Conservation (phyloP, 2,888 invertebrate species). For the Automeris io region DNA sequence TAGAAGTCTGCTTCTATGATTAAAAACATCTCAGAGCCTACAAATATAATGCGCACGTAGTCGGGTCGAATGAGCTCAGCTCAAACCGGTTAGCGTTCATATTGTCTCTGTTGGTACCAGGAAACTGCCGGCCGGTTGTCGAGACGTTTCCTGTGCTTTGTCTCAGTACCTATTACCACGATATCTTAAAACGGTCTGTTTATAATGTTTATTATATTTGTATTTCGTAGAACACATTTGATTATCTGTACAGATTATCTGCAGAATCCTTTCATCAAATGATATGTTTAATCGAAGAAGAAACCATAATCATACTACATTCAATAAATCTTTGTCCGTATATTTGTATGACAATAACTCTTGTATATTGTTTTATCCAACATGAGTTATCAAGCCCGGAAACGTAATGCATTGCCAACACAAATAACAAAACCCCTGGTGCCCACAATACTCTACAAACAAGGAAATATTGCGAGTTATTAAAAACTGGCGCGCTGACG, state of each 20-base stretch:
- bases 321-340: too few relatives aligned
- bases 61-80: slow-evolving; percentile 54
- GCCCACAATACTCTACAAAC: slow-evolving; percentile 48
- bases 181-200: slow-evolving; percentile 29
- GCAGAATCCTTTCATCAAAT: not conserved
- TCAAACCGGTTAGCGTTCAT: slow-evolving; percentile 67
- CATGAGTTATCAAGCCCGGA: slow-evolving; percentile 5
- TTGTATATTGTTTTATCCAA: not conserved
- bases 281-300: not conserved
- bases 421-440: slow-evolving; percentile 33
- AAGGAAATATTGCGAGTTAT: slow-evolving; percentile 71
- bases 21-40: slow-evolving; percentile 31
- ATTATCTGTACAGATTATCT: not conserved
- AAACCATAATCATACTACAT: too few relatives aligned
- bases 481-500: slow-evolving; percentile 73
- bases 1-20: slow-evolving; percentile 8
- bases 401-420: slow-evolving; percentile 11
- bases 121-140: slow-evolving; percentile 60
- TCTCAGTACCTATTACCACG: slow-evolving; percentile 46
- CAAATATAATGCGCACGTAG: slow-evolving; percentile 35
- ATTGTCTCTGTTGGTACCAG: slow-evolving; percentile 71
- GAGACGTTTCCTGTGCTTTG: slow-evolving; percentile 70
- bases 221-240: slow-evolving; percentile 1
- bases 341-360: not conserved
- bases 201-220: too few relatives aligned